A percentile compares a stretch with the other conserved stretches of the same genome.
Conservation (phyloP, 2,797 vertebrate species). For the Intellagama lesueurii region DNA sequence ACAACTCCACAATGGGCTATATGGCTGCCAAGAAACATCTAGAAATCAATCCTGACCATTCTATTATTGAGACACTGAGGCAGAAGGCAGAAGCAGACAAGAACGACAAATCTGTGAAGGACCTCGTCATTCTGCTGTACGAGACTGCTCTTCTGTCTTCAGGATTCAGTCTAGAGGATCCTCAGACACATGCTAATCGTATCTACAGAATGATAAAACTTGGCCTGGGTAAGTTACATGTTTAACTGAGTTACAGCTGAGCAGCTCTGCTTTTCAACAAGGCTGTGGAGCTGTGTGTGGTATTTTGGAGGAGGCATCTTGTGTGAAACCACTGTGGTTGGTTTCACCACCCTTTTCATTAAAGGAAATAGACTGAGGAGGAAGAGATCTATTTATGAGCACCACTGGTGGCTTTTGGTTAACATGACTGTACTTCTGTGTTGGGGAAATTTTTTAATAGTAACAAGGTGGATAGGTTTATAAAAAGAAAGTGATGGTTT, state of each 20-base stretch:
- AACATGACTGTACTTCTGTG: too few relatives aligned
- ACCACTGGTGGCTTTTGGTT: too few relatives aligned
- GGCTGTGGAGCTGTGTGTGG: too few relatives aligned
- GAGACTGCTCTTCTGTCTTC: conserved; percentile 94
- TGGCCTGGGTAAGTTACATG: conserved; percentile 86
- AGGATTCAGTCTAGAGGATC: conserved; percentile 94
- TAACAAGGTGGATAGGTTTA: too few relatives aligned
- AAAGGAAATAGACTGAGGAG: background rate
- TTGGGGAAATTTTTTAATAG: background rate
- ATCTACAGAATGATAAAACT: conserved; percentile 98
- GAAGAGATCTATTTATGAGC: too few relatives aligned
- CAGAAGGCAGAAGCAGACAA: conserved; percentile 95
- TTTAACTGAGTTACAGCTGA: background rate
- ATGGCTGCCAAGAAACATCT: conserved; percentile 98
- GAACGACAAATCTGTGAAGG: conserved; percentile 97
- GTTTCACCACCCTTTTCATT: background rate
- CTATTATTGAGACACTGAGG: conserved; percentile 92
- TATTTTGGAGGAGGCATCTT: background rate
- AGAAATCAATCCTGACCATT: conserved; percentile 93
- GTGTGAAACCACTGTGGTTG: too few relatives aligned
- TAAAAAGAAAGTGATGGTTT: accelerated
- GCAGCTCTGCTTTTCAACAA: too few relatives aligned
- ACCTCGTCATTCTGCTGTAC: conserved; percentile 92
- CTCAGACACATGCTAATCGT: conserved; percentile 95
- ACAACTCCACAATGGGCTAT: conserved; percentile 97